A percentile compares a stretch with the other conserved stretches of the same genome.
Conservation (phyloP, 1,140 invertebrate species). For the Drosophila hydei region DNA sequence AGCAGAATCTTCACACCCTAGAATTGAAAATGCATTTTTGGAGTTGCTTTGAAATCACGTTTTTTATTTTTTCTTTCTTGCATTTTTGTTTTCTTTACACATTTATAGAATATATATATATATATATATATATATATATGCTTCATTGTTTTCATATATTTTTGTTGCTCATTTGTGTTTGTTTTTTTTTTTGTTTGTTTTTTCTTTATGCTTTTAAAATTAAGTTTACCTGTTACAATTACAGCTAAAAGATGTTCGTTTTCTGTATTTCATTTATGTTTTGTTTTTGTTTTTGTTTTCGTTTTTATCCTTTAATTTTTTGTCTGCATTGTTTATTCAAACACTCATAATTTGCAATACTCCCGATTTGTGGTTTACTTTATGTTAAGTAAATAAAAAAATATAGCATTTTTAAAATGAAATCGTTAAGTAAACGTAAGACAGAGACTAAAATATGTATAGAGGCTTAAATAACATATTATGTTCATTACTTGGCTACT, state of each 20-base stretch:
- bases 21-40: neutral
- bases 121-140: constrained; percentile 56
- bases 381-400: constrained; percentile 49
- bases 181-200: constrained; percentile 22
- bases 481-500: constrained; percentile 69
- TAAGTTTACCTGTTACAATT: constrained; percentile 75
- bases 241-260: constrained; percentile 68
- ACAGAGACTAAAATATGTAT: constrained; percentile 37
- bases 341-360: constrained; percentile 73
- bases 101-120: constrained; percentile 64
- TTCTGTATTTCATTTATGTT: constrained; percentile 40
- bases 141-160: constrained; percentile 47
- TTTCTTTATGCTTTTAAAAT: constrained; percentile 63
- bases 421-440: constrained; percentile 59
- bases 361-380: constrained; percentile 72
- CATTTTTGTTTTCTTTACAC: constrained; percentile 75
- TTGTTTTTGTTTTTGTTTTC: constrained; percentile 44
- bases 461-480: constrained; percentile 55
- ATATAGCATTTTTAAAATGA: constrained; percentile 68
- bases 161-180: constrained; percentile 40
- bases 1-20: neutral
- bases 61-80: constrained; percentile 69
- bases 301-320: constrained; percentile 46
- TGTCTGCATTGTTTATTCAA: constrained; percentile 56
- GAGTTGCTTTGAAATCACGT: constrained; percentile 65